Evolutionary conservation across 2,113 vertebrate genomes (phyloP), one percentile per base, ranked within the genome.

Genomic region (Triplophysa dalaica): DNA sequence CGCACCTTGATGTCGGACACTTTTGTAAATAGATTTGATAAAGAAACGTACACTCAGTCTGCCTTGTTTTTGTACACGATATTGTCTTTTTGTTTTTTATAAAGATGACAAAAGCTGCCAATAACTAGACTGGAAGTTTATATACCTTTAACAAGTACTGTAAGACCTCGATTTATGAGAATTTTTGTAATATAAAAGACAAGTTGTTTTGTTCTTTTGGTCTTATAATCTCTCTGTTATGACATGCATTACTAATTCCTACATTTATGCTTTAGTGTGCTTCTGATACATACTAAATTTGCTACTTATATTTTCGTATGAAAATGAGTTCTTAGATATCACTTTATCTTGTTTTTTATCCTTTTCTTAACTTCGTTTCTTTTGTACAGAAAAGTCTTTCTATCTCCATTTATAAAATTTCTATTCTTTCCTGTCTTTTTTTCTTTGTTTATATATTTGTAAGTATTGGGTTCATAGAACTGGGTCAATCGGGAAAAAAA

Each of bases 231-330:
- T 81, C 88, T 91, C 89, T 91, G 84, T 90, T 87, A 87, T 89
- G 89, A 95, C 88, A 95, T 94, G 92, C 95, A 95, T 95, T 97
- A 98, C 97, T 98, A 98, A 98, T 98, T 97, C 95, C 94, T 94
- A 96, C 95, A 96, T 94, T 94, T 97, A 97, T 95, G 94, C 95
- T 98, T 98, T 98, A 98, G 97, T 98, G 97, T 98, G 95, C 96
- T 89, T 94, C 94, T 96, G 97, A 98, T 95, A 98, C 96, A 98
- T 98, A 97, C 96, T 98, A 99, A 97, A 98, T 97, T 97, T 96
- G 94, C 98, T 97, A 97, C 96, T 97, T 99, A 98, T 99, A 99
- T 99, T 99, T 99, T 99, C 97, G 96, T 99, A 98, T 98, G 97
- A 98, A 98, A 99, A 99, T 99, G 96, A 95, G 96, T 98, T 96